Percentiles rank a stretch among this genome's conserved stretches.
Conservation (phyloP, 2,797 vertebrate species). For the Rhodeus uyekii region DNA sequence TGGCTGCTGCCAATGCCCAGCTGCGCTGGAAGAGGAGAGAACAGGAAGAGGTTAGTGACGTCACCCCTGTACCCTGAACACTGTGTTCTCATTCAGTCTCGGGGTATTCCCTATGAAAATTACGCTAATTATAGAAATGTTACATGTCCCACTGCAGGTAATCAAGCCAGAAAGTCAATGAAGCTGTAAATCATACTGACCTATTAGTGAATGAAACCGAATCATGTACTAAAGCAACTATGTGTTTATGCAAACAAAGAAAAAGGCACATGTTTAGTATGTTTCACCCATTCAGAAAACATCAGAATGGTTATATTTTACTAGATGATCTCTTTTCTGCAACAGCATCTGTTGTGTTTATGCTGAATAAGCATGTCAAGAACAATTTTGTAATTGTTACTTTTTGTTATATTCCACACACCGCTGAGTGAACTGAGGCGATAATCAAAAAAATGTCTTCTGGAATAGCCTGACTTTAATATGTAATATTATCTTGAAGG, state of each 20-base stretch:
- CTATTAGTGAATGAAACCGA: not conserved
- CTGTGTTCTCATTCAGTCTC: not conserved
- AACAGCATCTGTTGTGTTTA: not conserved
- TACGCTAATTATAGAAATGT: not conserved
- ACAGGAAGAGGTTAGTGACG: conserved; percentile 82
- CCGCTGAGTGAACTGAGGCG: not conserved
- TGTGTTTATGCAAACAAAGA: not conserved
- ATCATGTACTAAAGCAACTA: not conserved
- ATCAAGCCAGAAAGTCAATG: not conserved
- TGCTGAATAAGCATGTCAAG: not conserved
- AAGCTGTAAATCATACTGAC: not conserved
- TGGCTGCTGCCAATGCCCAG: conserved; percentile 96
- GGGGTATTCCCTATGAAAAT: not conserved
- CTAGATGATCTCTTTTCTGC: not conserved
- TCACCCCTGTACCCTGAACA: not conserved
- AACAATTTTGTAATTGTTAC: not conserved
- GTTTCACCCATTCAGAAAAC: not conserved
- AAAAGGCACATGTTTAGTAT: not conserved
- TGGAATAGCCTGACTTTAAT: not conserved
- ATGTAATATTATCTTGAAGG: not conserved
- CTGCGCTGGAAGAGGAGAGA: conserved; percentile 94
- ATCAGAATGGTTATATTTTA: not conserved
- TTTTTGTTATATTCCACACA: not conserved
- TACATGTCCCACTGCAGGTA: not conserved
- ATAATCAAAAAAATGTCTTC: not conserved